phyloP scores from a whole-genome alignment of 2,888 invertebrate genomes.

The Drosophila anceps region DNA sequence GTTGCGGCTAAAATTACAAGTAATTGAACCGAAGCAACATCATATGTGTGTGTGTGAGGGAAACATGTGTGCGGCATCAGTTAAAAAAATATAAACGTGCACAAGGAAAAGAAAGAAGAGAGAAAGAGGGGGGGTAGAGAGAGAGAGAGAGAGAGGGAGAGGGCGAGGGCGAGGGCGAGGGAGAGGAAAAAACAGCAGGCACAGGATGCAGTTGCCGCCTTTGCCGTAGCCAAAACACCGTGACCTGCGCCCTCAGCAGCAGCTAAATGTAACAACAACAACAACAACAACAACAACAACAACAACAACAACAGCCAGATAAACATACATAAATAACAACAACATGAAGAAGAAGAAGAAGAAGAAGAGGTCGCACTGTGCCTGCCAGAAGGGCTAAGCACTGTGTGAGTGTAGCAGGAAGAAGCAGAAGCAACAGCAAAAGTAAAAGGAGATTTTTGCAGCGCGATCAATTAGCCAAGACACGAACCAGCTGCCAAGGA shows the following conservation, averaged over 20 bases:
- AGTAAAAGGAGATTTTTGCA: constrained; percentile 33
- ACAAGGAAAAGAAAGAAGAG: constrained; percentile 11
- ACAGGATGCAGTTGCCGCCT: constrained; percentile 61
- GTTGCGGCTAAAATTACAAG: constrained; percentile 80
- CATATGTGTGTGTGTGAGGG: constrained; percentile 32
- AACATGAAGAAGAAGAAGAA: neutral
- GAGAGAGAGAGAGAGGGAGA: neutral
- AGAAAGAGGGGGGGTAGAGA: neutral
- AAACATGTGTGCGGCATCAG: constrained; percentile 63
- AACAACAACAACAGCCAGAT: constrained; percentile 21
- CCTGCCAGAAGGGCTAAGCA: constrained; percentile 22
- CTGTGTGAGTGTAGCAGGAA: constrained; percentile 4
- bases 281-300: constrained; percentile 1
- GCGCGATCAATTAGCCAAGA: constrained; percentile 62
- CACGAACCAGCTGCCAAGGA: constrained; percentile 58
- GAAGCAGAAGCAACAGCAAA: neutral
- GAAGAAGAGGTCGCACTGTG: constrained; percentile 10
- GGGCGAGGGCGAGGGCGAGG: neutral
- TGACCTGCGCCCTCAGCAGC: constrained; percentile 62
- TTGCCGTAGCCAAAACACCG: constrained; percentile 31
- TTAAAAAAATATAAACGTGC: constrained; percentile 30
- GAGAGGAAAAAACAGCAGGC: constrained; percentile 42
- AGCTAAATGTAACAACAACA: constrained; percentile 49
- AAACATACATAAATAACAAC: constrained; percentile 54
- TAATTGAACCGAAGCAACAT: constrained; percentile 71